Conservation (phyloP, 2,797 vertebrate species). For the Microtus californicus region DNA sequence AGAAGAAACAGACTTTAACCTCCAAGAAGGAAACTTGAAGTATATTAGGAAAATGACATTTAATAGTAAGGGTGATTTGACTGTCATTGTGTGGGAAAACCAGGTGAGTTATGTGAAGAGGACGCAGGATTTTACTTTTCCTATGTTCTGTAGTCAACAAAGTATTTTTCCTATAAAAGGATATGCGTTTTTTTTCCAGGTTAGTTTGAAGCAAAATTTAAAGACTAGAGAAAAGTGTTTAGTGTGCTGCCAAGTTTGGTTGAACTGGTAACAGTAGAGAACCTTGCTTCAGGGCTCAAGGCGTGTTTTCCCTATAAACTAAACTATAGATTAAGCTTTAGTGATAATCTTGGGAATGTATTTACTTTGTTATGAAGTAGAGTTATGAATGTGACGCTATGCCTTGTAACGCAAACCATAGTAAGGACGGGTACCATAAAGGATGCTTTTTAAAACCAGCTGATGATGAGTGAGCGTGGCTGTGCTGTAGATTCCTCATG, state of each 20-base stretch:
- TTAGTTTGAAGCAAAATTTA: conserved; percentile 9
- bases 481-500: not conserved
- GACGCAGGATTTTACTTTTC: conserved; percentile 39
- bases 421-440: not conserved
- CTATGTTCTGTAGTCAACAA: not conserved
- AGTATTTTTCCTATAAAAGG: conserved; percentile 4
- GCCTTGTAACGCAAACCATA: not conserved
- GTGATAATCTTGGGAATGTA: not conserved
- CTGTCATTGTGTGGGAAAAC: conserved; percentile 38
- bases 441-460: not conserved
- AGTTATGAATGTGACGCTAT: not conserved
- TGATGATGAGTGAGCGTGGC: not conserved
- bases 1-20: conserved; percentile 71
- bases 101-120: conserved; percentile 52
- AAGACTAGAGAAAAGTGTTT: not conserved
- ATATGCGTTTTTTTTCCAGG: not conserved
- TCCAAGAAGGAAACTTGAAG: conserved; percentile 62
- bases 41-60: conserved; percentile 57
- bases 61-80: conserved; percentile 55
- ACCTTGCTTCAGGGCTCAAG: not conserved
- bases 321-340: not conserved
- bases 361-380: not conserved
- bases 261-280: not conserved
- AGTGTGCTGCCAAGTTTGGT: not conserved
- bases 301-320: not conserved